A percentile compares a stretch with the other conserved stretches of the same genome.
Evolutionary conservation across 2,113 vertebrate genomes (phyloP).

Genomic region (Odontophorus gujanensis): DNA sequence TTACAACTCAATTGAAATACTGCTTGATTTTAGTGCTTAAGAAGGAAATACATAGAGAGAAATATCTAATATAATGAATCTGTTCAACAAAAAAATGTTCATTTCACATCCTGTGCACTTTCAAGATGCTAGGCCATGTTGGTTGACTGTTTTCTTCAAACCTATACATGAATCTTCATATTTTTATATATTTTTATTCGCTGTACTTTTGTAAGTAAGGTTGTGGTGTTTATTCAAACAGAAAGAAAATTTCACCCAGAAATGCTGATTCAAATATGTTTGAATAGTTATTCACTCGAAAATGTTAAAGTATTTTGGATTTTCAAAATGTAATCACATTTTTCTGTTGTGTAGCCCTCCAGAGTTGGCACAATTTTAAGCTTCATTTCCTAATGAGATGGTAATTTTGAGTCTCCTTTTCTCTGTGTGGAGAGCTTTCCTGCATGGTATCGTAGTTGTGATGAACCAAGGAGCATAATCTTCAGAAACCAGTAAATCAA

Average conservation of each 20-base stretch:
- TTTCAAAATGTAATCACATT: not conserved
- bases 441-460: not conserved
- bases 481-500: not conserved
- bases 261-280: not conserved
- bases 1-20: not conserved
- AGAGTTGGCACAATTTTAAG: not conserved
- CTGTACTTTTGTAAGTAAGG: not conserved
- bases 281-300: not conserved
- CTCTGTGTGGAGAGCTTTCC: not conserved
- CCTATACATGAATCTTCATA: not conserved
- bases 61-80: too few species aligned
- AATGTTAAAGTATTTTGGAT: not conserved
- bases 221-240: not conserved
- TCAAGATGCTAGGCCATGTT: not conserved
- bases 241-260: not conserved
- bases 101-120: not conserved
- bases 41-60: not conserved
- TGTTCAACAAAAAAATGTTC: not conserved
- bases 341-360: not conserved
- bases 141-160: not conserved
- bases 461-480: not conserved
- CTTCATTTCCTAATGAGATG: not conserved
- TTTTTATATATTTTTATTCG: not conserved
- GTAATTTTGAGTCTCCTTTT: not conserved
- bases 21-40: slow-evolving; percentile 18